phyloP scores from a whole-genome alignment of 2,888 invertebrate species.

The Lasioglossum villosulum region DNA sequence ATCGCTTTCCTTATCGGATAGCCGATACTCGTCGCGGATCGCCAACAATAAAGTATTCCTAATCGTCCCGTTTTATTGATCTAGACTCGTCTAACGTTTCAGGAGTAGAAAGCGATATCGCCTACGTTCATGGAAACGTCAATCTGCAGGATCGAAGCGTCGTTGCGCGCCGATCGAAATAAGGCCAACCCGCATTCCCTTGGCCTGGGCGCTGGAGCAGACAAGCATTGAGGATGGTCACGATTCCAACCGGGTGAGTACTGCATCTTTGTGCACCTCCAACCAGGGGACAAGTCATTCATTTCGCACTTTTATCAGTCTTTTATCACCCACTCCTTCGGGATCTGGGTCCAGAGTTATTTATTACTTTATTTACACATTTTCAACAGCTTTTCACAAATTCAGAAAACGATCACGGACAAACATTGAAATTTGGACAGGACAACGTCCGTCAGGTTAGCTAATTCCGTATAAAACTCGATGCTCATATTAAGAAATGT shows the following conservation, averaged over 20 bases:
- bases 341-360: background rate
- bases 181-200: constrained; percentile 33
- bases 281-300: background rate
- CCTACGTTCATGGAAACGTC: constrained; percentile 5
- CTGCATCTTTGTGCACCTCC: background rate
- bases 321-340: background rate
- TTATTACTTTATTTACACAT: too few species aligned
- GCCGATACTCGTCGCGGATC: background rate
- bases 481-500: too few species aligned
- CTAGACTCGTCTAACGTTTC: constrained; percentile 8
- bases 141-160: constrained; percentile 5
- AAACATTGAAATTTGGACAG: too few species aligned
- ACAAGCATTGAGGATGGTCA: background rate
- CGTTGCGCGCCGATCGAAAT: constrained; percentile 13
- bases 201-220: background rate
- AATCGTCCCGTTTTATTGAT: constrained; percentile 8
- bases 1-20: constrained; percentile 25
- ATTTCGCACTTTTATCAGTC: too few species aligned
- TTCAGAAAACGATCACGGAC: too few species aligned
- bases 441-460: too few species aligned
- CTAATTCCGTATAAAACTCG: too few species aligned
- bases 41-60: background rate
- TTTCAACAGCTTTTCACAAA: too few species aligned
- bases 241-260: constrained; percentile 27
- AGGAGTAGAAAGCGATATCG: constrained; percentile 10